These are phyloP conservation scores for Andrena trimmerana DNA, from an alignment of 2,888 invertebrate genomes.

Conservation along the genomic window DNA sequence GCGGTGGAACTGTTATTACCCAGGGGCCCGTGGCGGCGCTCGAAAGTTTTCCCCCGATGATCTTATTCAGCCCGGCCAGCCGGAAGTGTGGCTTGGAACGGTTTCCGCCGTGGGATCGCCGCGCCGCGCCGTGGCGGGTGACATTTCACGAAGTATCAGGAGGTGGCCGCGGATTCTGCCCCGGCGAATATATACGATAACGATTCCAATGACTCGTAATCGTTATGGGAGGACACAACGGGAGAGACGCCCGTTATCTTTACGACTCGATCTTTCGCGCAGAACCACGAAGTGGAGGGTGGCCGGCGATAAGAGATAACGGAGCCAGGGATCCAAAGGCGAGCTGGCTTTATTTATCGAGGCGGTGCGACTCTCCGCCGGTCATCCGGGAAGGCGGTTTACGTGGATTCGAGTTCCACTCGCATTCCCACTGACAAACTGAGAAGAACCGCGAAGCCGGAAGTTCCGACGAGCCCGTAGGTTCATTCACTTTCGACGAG, in stretches of 20 bases:
- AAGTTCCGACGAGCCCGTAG: background rate
- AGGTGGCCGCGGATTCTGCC: slow-evolving; percentile 27
- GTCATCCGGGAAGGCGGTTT: slow-evolving; percentile 63
- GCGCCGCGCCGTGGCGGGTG: slow-evolving; percentile 2
- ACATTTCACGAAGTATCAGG: slow-evolving; percentile 36
- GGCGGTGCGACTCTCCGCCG: slow-evolving; percentile 29
- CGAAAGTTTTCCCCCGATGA: background rate
- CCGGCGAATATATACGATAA: slow-evolving; percentile 59
- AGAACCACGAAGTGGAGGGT: slow-evolving; percentile 68
- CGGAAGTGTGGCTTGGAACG: slow-evolving; percentile 4
- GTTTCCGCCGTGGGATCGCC: slow-evolving; percentile 34
- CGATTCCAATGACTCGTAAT: slow-evolving; percentile 72
- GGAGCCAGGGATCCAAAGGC: slow-evolving; percentile 51
- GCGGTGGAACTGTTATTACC: background rate
- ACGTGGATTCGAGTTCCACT: slow-evolving; percentile 51
- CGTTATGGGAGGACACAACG: slow-evolving; percentile 62
- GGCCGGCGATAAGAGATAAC: slow-evolving; percentile 74
- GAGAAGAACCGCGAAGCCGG: slow-evolving; percentile 28
- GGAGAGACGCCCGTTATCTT: slow-evolving; percentile 67
- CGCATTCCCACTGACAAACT: slow-evolving; percentile 53
- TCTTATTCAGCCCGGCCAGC: background rate
- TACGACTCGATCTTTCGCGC: slow-evolving; percentile 66
- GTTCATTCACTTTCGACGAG: too few species aligned
- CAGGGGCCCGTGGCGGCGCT: background rate
- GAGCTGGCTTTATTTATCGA: slow-evolving; percentile 53